Conservation (phyloP, 2,113 vertebrate genomes). For the Isurus oxyrinchus region DNA sequence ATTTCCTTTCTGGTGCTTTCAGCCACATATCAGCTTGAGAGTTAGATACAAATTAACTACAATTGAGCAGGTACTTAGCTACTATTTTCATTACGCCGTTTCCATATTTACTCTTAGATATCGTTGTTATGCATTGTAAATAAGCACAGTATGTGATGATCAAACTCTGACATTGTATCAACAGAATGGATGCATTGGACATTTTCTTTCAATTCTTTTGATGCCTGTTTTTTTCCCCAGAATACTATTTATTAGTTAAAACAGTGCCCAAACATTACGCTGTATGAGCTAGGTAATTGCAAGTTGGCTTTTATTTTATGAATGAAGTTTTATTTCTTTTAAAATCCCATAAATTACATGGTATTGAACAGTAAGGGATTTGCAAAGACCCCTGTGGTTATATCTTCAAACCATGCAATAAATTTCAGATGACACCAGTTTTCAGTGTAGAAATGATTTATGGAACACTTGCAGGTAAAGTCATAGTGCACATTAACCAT, state of each 20-base stretch:
- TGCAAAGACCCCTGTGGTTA: slow-evolving; percentile 61
- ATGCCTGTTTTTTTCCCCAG: background rate
- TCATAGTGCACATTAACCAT: slow-evolving; percentile 63
- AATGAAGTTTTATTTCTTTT: background rate
- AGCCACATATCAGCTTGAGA: background rate
- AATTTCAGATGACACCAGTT: slow-evolving; percentile 70
- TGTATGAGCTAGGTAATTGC: background rate
- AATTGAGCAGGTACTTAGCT: background rate
- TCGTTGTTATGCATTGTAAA: background rate
- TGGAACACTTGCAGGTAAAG: slow-evolving; percentile 58
- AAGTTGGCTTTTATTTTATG: background rate
- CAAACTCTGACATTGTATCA: background rate
- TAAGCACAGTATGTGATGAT: background rate
- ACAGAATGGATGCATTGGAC: background rate
- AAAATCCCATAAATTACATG: slow-evolving; percentile 60
- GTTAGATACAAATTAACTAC: background rate
- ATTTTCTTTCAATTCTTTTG: background rate
- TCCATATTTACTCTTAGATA: background rate
- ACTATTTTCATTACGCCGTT: background rate
- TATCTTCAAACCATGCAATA: slow-evolving; percentile 65
- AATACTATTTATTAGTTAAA: background rate
- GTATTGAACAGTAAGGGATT: slow-evolving; percentile 65
- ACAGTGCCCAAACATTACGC: background rate
- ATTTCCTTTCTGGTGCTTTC: background rate
- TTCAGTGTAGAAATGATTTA: slow-evolving; percentile 68